Evolutionary conservation across 2,888 invertebrate species (phyloP), one percentile per base, ranked within the genome.

Genomic region (Drosophila quinaria): DNA sequence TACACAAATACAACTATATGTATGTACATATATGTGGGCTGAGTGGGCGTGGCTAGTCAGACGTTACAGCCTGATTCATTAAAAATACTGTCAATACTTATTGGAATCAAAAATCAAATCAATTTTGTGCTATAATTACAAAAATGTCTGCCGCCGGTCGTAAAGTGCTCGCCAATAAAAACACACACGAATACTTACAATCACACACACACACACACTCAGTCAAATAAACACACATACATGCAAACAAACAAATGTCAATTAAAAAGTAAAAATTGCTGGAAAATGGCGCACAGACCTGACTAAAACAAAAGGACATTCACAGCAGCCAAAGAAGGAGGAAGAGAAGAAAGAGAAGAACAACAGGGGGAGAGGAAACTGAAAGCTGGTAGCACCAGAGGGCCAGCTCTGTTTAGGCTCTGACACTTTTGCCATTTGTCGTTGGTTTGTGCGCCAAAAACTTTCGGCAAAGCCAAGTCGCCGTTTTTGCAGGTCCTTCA

Each of bases 221-320:
- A 37, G 15, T 19, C 9, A 33, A 19, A 19, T 31, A 39, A n/a
- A 29, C 39, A 49, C 49, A 61, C 11, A 61, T 8, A 55, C 41
- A 62, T 15, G 65, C 15, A 50, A 65, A 70, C 78, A 88, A 86
- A 88, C 89, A 86, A 86, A 83, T 86, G 89, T 88, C 85, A 86
- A 86, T 86, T 86, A 86, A 86, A 88, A 88, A 88, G 83, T 83
- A 86, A 86, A 86, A 88, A 86, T 86, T 83, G 89, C 87, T 79
- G 66, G 87, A 83, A 86, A 88, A 86, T 88, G 74, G 87, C 87
- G 75, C 80, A 79, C 87, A 85, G 77, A 85, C 72, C 85, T 77
- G 80, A 46, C 82, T 74, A 65, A 74, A 84, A 84, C 87, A 84
- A 84, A 87, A 74, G 81, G 37, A 49, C 72, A 52, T 25, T 22